phyloP scores from a whole-genome alignment of 1,140 invertebrate genomes.

The Atta colombica region DNA sequence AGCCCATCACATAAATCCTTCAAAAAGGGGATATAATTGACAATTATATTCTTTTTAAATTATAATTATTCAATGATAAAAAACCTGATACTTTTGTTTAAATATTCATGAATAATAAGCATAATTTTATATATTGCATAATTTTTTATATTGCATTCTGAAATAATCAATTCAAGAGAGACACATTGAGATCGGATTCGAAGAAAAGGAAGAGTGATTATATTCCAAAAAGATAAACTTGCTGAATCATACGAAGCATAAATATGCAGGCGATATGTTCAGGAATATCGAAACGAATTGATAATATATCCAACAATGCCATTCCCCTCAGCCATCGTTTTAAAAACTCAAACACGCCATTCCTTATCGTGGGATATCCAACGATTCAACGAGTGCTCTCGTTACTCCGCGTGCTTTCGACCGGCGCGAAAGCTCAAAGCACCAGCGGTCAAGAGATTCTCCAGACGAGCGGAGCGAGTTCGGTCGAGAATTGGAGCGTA shows the following conservation, averaged over 20 bases:
- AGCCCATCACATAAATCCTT: background rate
- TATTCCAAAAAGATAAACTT: background rate
- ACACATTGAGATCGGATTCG: background rate
- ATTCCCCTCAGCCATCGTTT: background rate
- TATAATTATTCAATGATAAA: background rate
- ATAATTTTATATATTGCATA: background rate
- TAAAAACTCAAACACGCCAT: background rate
- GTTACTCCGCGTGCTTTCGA: background rate
- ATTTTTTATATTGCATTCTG: background rate
- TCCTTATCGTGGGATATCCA: background rate
- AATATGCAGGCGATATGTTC: background rate
- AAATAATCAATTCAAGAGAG: background rate
- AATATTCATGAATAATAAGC: background rate
- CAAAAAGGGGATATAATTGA: background rate
- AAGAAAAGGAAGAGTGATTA: background rate
- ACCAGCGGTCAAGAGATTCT: background rate
- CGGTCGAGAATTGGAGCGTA: slow-evolving; percentile 69
- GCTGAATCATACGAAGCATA: background rate
- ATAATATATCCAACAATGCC: slow-evolving; percentile 8
- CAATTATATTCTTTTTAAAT: background rate
- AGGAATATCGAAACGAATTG: slow-evolving; percentile 5
- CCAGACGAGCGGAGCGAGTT: background rate
- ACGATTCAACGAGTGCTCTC: no score
- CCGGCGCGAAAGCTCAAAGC: background rate
- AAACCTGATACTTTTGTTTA: background rate